Base-by-base conservation (phyloP, 2,797 vertebrate genomes). In the Hylomyscus alleni region DNA sequence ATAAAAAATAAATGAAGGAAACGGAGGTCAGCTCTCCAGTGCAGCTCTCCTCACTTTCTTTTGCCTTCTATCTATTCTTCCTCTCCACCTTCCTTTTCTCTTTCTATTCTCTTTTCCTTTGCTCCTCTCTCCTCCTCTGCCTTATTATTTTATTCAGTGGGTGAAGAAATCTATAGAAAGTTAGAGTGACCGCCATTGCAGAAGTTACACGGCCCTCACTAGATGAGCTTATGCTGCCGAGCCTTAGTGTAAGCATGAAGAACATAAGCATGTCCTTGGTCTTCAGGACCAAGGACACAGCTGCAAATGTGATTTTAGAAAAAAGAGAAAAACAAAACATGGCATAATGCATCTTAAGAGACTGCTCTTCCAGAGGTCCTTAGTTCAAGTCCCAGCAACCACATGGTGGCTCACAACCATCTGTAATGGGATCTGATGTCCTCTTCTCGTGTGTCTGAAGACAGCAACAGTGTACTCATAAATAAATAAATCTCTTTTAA, bases 81-180 rank as follows among this genome's bases (percentile, higher is more conserved):
- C 40, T 56, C 14, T 40, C 14, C 37, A 52, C 3, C 12, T 26
- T 6, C 24, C 17, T 44, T 22, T 29, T 6, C 14, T 67, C 62
- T 54, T n/a, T 20, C 50, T 24, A 26, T 50, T 73, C 40, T 62
- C 26, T 2, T 40, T 50, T 77, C 0, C 15, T 20, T 84, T 31
- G 12, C 58, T 58, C 40, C 62, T 31, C 50, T 75, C 54, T 50
- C 44, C n/a, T 47, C n/a, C 3, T 29, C 44, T 65, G 29, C 14
- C 24, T 82, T 62, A 91, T 73, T 89, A 92, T 92, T 94, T 93
- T 52, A 67, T 84, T 47, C 72, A 40, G 12, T 3, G 13, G 67
- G 69, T 44, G 56, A 77, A 80, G 80, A 92, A 69, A 26, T 2
- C 11, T 26, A 72, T 5, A 17, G n/a, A 37, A 82, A 56, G 56